phyloP scores from a whole-genome alignment of 2,888 invertebrate species.

The Timema cristinae region DNA sequence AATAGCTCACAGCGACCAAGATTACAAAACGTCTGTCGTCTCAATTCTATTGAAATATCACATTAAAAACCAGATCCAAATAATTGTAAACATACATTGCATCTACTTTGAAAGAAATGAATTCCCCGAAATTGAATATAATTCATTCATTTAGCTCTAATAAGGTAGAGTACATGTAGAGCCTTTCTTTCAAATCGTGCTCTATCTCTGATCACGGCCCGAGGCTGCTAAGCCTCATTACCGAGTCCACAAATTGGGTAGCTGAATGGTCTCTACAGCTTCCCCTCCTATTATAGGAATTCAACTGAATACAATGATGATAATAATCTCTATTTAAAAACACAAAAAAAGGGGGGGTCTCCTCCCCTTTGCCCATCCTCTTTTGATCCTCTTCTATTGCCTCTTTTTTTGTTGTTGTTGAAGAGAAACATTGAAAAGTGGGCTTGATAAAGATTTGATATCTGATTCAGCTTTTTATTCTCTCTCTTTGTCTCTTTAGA shows the following conservation, averaged over 20 bases:
- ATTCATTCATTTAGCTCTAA: conserved; percentile 11
- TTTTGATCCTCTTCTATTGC: no score
- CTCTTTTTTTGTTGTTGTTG: neutral
- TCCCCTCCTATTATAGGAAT: conserved; percentile 2
- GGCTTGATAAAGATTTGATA: conserved; percentile 8
- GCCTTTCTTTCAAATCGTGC: conserved; percentile 8
- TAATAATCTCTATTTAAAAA: conserved; percentile 9
- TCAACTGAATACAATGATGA: conserved; percentile 13
- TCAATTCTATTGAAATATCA: no score
- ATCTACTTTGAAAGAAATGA: neutral
- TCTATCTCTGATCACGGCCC: conserved; percentile 9
- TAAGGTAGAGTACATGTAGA: neutral
- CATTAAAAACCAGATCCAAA: no score
- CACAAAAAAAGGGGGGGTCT: neutral
- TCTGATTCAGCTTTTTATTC: conserved; percentile 2
- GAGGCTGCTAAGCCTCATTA: conserved; percentile 9
- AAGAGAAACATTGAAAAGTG: conserved; percentile 1
- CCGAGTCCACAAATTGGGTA: conserved; percentile 9
- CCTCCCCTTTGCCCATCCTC: no score
- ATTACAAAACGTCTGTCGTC: no score
- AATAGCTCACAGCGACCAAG: no score
- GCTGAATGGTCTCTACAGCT: neutral
- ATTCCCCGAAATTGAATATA: neutral
- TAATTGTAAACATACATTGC: no score
- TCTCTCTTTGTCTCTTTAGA: neutral